Evolutionary conservation across 1,140 invertebrate genomes (phyloP), one percentile per base, ranked within the genome.

Genomic region (Brachionus koreanus): DNA sequence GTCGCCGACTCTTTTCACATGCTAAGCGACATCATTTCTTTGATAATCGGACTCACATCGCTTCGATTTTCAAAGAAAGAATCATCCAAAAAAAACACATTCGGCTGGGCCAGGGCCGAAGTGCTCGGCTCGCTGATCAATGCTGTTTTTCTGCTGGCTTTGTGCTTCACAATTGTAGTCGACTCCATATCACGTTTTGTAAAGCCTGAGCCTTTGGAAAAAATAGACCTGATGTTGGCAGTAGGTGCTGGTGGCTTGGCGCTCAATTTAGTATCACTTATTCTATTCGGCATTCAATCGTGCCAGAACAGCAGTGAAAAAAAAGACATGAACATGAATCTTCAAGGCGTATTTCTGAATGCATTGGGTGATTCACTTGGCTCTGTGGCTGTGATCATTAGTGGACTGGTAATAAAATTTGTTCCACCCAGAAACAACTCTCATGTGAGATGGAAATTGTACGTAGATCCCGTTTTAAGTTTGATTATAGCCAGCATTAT

Each of bases 261-360:
- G 3, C 33, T 67, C 25, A 67, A 67, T 35, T 13, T 72, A 23
- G 2, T 72, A 3, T 67, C 65, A 33, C 37, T 72, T 0, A 1
- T 72, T 6, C 16, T 72, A 4, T 72, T 72, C 10, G 67, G 13
- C 13, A 16, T 72, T 3, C 35, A 72, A 42, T 10, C 12, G n/a
- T 72, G 67, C 19, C 67, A 72, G 35, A n/a, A 39, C 13, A 42
- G 4, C 5, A 25, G 3, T 6, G 63, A 67, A 67, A 72, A 72
- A 72, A 72, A 43, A 72, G 37, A 42, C 13, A 72, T 72, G 67
- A 72, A 72, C 16, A 72, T 98, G 93, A 98, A 98, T 86, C 98
- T 98, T 94, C 91, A 93, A 65, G 96, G 95, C n/a, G 96, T 97
- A 0, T 98, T 97, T 87, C 90, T 98, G 57, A 96, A 98, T 87